A percentile compares a stretch with the other conserved stretches of the same genome.
Conservation (phyloP, 1,140 invertebrate species). For the Eumeta japonica region DNA sequence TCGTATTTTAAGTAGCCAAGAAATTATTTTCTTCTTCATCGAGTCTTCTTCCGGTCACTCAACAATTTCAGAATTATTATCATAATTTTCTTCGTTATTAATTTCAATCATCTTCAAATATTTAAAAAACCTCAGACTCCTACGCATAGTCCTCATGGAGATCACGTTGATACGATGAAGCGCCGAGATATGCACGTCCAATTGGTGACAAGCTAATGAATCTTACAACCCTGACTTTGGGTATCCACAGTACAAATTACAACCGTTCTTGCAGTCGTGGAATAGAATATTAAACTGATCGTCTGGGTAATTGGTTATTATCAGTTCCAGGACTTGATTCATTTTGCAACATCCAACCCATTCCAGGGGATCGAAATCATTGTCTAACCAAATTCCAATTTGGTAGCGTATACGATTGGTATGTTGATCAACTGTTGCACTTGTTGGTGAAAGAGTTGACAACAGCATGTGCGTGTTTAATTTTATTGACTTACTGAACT, state of each 20-base stretch:
- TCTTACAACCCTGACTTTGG: slow-evolving; percentile 26
- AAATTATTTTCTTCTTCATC: slow-evolving; percentile 25
- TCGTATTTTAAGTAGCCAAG: too few relatives aligned
- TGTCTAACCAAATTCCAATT: slow-evolving; percentile 39
- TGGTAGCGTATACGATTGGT: slow-evolving; percentile 40
- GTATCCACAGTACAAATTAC: too few relatives aligned
- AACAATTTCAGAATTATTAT: slow-evolving; percentile 22
- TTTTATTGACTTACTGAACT: slow-evolving; percentile 26
- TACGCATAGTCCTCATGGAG: slow-evolving; percentile 18
- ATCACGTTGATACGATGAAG: slow-evolving; percentile 17
- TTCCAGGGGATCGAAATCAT: slow-evolving; percentile 31
- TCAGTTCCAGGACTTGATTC: slow-evolving; percentile 29
- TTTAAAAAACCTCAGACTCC: slow-evolving; percentile 21
- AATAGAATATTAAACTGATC: slow-evolving; percentile 24
- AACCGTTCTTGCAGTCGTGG: too few relatives aligned
- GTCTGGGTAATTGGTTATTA: slow-evolving; percentile 21
- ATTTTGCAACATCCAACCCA: slow-evolving; percentile 32
- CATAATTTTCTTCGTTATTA: too few relatives aligned
- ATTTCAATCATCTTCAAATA: slow-evolving; percentile 20
- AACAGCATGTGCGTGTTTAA: slow-evolving; percentile 26
- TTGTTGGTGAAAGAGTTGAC: slow-evolving; percentile 26
- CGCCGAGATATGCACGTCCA: too few relatives aligned
- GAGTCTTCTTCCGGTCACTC: slow-evolving; percentile 21
- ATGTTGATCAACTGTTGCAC: slow-evolving; percentile 31
- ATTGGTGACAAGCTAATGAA: too few relatives aligned